These are phyloP conservation scores for Styela plicata DNA, from an alignment of 23 tunicate genomes.

Conservation along the genomic window DNA sequence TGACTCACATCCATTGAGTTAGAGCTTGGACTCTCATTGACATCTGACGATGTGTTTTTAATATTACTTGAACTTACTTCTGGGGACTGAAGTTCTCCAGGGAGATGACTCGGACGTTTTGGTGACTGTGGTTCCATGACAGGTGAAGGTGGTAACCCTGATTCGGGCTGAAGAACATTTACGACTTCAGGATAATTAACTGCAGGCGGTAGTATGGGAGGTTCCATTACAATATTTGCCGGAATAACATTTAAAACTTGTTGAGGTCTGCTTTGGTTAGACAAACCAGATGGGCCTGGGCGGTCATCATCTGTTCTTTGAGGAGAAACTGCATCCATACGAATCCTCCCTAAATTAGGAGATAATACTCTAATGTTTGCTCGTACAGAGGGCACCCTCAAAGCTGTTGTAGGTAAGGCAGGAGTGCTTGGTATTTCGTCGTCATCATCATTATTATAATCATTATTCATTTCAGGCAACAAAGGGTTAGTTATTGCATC, in stretches of 20 bases:
- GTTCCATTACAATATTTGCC: neutral
- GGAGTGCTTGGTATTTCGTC: slow-evolving; percentile 32
- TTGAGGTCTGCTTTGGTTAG: neutral
- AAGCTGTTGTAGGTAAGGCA: slow-evolving; percentile 10
- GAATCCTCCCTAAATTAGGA: neutral
- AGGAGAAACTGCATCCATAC: too few relatives aligned
- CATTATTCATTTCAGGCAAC: neutral
- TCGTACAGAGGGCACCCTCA: neutral
- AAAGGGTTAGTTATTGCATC: neutral
- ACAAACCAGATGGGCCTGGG: neutral
- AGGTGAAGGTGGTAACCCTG: neutral
- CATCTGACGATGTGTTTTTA: neutral
- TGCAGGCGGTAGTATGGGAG: neutral
- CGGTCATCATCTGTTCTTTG: neutral
- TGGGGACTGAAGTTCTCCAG: slow-evolving; percentile 27
- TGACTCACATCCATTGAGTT: neutral
- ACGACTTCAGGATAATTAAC: neutral
- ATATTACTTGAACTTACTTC: slow-evolving; percentile 30
- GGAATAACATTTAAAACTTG: neutral
- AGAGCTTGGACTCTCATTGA: neutral
- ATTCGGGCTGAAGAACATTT: neutral
- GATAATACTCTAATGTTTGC: neutral
- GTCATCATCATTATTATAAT: neutral
- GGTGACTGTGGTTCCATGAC: neutral
- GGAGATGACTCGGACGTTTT: neutral